Conservation (phyloP, 2,797 vertebrate species). For the Phyllotis vaccarum region DNA sequence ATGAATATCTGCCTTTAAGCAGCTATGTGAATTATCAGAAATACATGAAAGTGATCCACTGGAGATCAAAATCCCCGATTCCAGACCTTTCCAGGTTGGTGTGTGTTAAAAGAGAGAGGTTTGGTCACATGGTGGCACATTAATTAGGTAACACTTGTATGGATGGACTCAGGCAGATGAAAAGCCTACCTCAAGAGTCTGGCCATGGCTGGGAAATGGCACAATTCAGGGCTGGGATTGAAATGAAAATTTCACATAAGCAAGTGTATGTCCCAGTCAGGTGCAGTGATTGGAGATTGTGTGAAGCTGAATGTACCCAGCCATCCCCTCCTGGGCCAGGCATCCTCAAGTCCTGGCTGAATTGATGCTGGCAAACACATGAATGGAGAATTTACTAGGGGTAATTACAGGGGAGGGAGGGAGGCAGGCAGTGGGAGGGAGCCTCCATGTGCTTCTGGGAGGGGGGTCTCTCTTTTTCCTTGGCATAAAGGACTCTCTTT, state of each 20-base stretch:
- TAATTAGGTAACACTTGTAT: constrained; percentile 78
- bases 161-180: constrained; percentile 49
- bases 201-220: constrained; percentile 29
- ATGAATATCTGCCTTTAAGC: constrained; percentile 72
- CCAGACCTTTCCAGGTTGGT: constrained; percentile 70
- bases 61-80: constrained; percentile 74
- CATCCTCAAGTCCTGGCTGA: neutral
- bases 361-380: constrained; percentile 31
- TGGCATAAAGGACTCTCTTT: constrained; percentile 55
- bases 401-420: constrained; percentile 53
- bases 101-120: constrained; percentile 27
- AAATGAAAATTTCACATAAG: constrained; percentile 73
- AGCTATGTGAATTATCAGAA: constrained; percentile 73
- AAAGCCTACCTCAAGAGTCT: constrained; percentile 39
- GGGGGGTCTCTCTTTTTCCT: constrained; percentile 26
- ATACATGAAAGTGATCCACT: constrained; percentile 65
- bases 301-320: constrained; percentile 53
- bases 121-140: constrained; percentile 67
- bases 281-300: constrained; percentile 64
- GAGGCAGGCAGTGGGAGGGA: neutral
- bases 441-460: neutral
- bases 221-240: constrained; percentile 59
- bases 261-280: constrained; percentile 58
- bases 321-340: neutral
- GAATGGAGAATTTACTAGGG: constrained; percentile 71